Conservation (phyloP, 2,113 vertebrate genomes). For the Pangasianodon hypophthalmus region DNA sequence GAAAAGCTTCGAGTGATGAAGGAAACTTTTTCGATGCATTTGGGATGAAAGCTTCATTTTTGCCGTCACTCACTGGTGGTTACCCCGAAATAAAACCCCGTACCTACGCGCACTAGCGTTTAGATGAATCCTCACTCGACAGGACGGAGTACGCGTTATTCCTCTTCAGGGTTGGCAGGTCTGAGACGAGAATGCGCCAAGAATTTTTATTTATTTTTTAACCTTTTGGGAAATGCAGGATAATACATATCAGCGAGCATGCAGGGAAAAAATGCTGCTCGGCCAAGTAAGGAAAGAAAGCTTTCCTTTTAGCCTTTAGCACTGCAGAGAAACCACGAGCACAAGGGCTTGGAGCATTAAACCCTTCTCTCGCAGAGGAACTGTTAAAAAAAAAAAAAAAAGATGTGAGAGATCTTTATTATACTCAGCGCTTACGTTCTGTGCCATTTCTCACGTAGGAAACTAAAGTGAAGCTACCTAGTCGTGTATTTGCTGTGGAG, state of each 20-base stretch:
- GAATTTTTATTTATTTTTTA: neutral
- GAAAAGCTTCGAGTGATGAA: no score
- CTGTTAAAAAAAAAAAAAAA: neutral
- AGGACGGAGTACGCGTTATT: neutral
- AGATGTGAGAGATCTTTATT: neutral
- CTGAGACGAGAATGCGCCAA: neutral
- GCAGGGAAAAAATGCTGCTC: constrained; percentile 34
- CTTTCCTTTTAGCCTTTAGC: constrained; percentile 37
- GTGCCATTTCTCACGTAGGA: neutral
- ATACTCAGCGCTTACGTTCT: neutral
- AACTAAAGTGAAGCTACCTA: constrained; percentile 49
- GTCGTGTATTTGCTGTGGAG: constrained; percentile 57
- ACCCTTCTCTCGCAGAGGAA: neutral
- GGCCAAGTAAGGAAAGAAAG: neutral
- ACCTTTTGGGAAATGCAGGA: constrained; percentile 37
- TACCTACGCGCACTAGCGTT: no score
- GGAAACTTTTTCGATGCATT: no score
- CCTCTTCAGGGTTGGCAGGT: neutral
- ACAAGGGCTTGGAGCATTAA: constrained; percentile 46
- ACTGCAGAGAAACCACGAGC: constrained; percentile 59
- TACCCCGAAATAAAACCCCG: no score
- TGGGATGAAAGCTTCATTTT: no score
- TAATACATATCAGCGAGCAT: constrained; percentile 50
- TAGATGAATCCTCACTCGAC: no score
- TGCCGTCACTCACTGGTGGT: no score